Conservation (phyloP, 2,888 invertebrate species). For the Diabrotica balteata region DNA sequence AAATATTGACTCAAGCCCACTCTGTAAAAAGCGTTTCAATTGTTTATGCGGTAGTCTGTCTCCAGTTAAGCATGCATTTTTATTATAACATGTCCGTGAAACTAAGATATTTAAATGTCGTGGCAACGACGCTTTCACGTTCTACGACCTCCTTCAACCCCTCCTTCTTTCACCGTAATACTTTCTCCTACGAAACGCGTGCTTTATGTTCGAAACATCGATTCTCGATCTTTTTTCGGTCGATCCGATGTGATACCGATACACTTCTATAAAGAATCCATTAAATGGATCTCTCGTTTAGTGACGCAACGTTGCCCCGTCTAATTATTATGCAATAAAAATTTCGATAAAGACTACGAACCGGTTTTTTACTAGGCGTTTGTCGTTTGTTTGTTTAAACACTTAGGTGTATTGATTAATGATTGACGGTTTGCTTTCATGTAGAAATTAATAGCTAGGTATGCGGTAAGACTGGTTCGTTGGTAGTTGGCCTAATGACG, state of each 20-base stretch:
- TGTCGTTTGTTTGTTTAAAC: slow-evolving; percentile 24
- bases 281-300: slow-evolving; percentile 8
- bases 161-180: slow-evolving; percentile 44
- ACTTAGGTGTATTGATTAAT: slow-evolving; percentile 23
- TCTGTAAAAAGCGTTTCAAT: no score
- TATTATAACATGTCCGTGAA: not conserved
- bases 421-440: slow-evolving; percentile 19
- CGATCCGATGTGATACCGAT: slow-evolving; percentile 1
- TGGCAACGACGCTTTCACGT: slow-evolving; percentile 26
- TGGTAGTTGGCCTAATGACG: not conserved
- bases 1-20: no score
- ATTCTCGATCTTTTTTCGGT: slow-evolving; percentile 16
- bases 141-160: slow-evolving; percentile 47
- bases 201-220: slow-evolving; percentile 31
- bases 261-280: slow-evolving; percentile 5
- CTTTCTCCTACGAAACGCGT: slow-evolving; percentile 44
- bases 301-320: slow-evolving; percentile 22
- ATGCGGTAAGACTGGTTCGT: not conserved
- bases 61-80: no score
- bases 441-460: slow-evolving; percentile 16
- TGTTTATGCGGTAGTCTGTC: no score
- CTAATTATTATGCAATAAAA: slow-evolving; percentile 30
- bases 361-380: slow-evolving; percentile 25
- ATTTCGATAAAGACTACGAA: slow-evolving; percentile 18
- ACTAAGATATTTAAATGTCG: not conserved